Evolutionary conservation across 2,113 vertebrate species (phyloP).

Genomic region (Mungos mungo): DNA sequence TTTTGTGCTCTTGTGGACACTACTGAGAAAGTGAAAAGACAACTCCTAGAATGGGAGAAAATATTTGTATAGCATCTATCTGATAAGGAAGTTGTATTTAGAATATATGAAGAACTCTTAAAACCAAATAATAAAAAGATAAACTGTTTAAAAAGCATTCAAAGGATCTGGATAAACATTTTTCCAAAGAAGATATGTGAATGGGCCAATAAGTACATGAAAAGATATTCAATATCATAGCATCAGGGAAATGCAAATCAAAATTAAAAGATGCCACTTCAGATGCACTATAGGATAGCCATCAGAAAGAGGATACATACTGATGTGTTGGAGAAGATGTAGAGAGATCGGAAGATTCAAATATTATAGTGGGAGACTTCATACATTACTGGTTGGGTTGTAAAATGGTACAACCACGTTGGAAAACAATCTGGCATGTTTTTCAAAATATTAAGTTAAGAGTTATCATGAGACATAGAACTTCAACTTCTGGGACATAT

Average conservation of each 20-base stretch:
- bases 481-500: neutral
- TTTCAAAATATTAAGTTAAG: neutral
- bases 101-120: neutral
- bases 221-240: neutral
- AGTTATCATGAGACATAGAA: neutral
- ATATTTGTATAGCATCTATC: neutral
- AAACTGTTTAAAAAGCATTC: neutral
- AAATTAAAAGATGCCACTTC: neutral
- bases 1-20: neutral
- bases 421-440: neutral
- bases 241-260: neutral
- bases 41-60: neutral
- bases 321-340: neutral
- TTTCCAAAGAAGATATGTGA: neutral
- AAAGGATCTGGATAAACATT: neutral
- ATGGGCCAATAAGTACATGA: neutral
- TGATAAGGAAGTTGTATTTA: neutral
- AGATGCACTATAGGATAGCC: neutral
- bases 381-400: neutral
- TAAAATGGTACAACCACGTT: neutral
- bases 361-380: neutral
- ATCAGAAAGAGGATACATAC: neutral
- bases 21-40: neutral
- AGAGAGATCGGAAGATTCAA: neutral
- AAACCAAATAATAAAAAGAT: neutral